A percentile compares a stretch with the other conserved stretches of the same genome.
These are phyloP conservation scores for Balearica regulorum DNA, from an alignment of 2,797 vertebrate species.

Conservation along the genomic window DNA sequence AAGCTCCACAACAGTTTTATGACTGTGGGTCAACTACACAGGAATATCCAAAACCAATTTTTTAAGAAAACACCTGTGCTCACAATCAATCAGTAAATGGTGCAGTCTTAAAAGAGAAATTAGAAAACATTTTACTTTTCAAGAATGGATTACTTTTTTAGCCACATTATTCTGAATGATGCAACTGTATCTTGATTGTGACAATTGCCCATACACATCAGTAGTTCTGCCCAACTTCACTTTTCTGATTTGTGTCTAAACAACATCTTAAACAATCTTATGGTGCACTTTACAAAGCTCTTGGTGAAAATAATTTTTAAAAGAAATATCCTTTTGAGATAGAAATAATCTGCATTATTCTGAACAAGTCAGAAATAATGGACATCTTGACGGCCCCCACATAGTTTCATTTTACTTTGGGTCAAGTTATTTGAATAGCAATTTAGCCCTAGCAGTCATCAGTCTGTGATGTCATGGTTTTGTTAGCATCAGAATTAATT, in stretches of 20 bases:
- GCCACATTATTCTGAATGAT: background rate
- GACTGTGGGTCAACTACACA: background rate
- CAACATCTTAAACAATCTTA: background rate
- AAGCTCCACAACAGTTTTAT: background rate
- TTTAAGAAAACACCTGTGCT: background rate
- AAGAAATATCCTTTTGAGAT: background rate
- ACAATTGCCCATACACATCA: background rate
- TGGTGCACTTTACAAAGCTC: background rate
- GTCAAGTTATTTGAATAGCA: background rate
- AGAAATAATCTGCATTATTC: background rate
- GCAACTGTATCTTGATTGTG: background rate
- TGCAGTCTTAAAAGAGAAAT: background rate
- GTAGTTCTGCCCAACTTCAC: background rate
- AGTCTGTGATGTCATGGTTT: background rate
- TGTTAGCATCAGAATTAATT: background rate
- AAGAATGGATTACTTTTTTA: background rate
- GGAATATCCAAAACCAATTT: accelerated
- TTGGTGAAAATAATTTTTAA: background rate
- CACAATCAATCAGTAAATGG: background rate
- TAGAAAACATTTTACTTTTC: background rate
- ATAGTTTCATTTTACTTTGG: background rate
- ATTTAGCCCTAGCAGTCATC: background rate
- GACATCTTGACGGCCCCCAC: background rate
- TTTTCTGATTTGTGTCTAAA: background rate
- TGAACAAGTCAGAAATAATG: background rate